Evolutionary conservation across 2,113 vertebrate species (phyloP).

Genomic region (Hippocampus barbouri): DNA sequence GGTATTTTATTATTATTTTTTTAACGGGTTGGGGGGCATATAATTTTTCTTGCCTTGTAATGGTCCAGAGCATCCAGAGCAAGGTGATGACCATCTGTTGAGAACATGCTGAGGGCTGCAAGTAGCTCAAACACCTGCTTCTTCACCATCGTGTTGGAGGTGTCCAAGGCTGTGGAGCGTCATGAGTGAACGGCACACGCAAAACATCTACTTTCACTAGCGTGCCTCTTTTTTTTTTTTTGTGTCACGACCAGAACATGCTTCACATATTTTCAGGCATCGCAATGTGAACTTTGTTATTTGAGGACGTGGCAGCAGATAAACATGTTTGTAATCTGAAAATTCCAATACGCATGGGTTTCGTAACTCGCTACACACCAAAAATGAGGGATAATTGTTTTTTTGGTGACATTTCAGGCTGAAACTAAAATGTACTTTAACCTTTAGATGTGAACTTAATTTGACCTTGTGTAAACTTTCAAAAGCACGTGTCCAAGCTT

Average conservation of each 20-base stretch:
- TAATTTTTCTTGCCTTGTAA: slow-evolving; percentile 82
- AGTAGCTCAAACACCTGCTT: slow-evolving; percentile 97
- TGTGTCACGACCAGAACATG: neutral
- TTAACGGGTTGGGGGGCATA: neutral
- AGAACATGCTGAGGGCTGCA: slow-evolving; percentile 93
- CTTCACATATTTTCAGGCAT: slow-evolving; percentile 10
- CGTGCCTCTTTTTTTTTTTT: neutral
- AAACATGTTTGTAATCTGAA: slow-evolving; percentile 29
- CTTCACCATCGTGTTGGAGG: slow-evolving; percentile 96
- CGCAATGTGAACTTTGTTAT: slow-evolving; percentile 47
- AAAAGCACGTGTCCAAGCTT: neutral
- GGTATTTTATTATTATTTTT: neutral
- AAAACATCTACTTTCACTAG: neutral
- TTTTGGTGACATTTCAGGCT: neutral
- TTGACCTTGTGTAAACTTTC: neutral
- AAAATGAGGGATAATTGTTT: neutral
- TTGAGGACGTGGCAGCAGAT: slow-evolving; percentile 34
- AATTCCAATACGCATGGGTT: slow-evolving; percentile 5
- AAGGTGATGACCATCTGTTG: slow-evolving; percentile 81
- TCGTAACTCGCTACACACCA: slow-evolving; percentile 11
- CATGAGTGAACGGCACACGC: neutral
- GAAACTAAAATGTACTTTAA: neutral
- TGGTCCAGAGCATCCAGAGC: slow-evolving; percentile 92
- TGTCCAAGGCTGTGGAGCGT: slow-evolving; percentile 84
- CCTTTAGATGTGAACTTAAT: neutral